These are phyloP conservation scores for Sebastes jordani DNA, from an alignment of 2,797 vertebrate genomes.

Conservation along the genomic window DNA sequence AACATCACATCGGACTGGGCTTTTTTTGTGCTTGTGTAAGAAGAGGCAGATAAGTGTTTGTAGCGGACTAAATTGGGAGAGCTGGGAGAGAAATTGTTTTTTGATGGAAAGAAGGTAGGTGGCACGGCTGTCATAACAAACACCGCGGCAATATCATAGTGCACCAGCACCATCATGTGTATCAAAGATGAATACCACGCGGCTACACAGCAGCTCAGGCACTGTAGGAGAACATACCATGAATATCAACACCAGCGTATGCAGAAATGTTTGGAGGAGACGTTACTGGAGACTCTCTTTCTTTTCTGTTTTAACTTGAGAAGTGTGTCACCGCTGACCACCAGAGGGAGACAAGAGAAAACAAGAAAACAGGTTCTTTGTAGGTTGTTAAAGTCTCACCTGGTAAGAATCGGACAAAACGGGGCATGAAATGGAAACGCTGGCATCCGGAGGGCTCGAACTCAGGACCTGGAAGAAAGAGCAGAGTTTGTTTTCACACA, in stretches of 20 bases:
- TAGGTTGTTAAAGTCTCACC: constrained; percentile 78
- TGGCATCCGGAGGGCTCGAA: constrained; percentile 84
- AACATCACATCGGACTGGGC: constrained; percentile 12
- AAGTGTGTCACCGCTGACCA: neutral
- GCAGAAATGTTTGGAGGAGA: neutral
- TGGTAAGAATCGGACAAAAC: constrained; percentile 95
- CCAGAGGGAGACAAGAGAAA: neutral
- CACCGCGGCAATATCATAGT: neutral
- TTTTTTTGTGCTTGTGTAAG: constrained; percentile 27
- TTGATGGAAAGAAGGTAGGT: constrained; percentile 59
- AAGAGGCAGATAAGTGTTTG: constrained; percentile 58
- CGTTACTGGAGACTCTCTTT: neutral
- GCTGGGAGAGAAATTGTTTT: constrained; percentile 53
- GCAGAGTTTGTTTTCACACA: too few species aligned
- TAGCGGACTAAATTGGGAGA: constrained; percentile 54
- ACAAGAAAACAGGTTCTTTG: neutral
- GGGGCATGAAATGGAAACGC: constrained; percentile 97
- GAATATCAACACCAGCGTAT: neutral
- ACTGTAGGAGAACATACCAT: neutral
- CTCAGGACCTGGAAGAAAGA: constrained; percentile 84
- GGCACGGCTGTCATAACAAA: constrained; percentile 50
- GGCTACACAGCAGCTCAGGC: neutral
- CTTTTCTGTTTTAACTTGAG: neutral
- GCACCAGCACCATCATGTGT: constrained; percentile 76
- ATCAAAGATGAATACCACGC: constrained; percentile 30